Evolutionary conservation across 2,797 vertebrate genomes (phyloP).

Genomic region (Pipistrellus pygmaeus): DNA sequence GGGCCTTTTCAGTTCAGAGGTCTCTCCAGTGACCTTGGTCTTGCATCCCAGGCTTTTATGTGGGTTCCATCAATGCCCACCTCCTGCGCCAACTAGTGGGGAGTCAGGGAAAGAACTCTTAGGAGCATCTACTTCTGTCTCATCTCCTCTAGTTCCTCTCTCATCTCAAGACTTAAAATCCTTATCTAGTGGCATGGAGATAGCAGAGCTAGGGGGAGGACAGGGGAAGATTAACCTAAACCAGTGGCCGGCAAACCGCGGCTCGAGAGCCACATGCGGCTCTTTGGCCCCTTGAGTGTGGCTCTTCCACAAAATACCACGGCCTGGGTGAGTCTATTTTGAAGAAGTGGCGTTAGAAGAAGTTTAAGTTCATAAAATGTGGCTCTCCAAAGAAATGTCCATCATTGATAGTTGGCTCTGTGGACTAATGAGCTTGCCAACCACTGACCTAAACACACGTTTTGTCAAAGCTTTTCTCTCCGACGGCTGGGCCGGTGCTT

Average conservation of each 20-base stretch:
- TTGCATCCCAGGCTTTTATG: background rate
- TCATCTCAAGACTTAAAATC: background rate
- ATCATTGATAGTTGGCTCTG: too few species aligned
- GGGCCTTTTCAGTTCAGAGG: background rate
- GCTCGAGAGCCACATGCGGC: too few species aligned
- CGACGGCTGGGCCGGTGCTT: background rate
- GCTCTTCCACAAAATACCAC: too few species aligned
- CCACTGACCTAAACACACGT: background rate
- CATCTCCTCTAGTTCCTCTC: background rate
- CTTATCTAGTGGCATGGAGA: background rate
- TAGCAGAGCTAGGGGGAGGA: background rate
- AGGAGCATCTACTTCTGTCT: background rate
- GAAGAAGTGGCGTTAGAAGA: too few species aligned
- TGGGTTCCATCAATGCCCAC: background rate
- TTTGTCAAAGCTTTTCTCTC: background rate
- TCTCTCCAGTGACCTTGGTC: background rate
- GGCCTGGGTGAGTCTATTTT: too few species aligned
- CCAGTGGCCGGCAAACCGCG: too few species aligned
- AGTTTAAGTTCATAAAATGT: too few species aligned
- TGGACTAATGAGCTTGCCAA: too few species aligned
- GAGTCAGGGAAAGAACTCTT: background rate
- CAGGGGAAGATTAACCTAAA: background rate
- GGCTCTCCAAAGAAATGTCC: too few species aligned
- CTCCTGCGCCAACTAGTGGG: background rate
- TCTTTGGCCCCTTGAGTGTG: too few species aligned